Percentiles rank a stretch among this genome's conserved stretches.
Evolutionary conservation across 2,113 vertebrate genomes (phyloP).

Genomic region (Tragulus kanchil): DNA sequence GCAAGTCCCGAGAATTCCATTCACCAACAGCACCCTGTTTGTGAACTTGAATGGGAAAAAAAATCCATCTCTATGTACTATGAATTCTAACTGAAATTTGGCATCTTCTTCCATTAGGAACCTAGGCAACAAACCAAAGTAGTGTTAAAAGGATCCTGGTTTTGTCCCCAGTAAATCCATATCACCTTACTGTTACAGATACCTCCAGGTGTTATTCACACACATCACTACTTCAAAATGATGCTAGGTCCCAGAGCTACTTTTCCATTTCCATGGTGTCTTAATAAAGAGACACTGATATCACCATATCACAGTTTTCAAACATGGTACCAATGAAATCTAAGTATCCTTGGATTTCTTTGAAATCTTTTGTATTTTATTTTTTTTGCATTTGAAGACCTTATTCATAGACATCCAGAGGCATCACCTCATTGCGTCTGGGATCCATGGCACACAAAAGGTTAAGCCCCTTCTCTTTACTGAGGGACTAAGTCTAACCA

Average conservation of each 20-base stretch:
- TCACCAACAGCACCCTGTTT: neutral
- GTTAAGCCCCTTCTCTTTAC: neutral
- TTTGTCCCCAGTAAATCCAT: neutral
- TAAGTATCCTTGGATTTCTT: neutral
- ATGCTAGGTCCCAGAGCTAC: neutral
- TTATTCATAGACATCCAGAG: neutral
- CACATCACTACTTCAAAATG: neutral
- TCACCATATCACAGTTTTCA: neutral
- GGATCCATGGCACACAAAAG: neutral
- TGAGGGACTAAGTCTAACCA: neutral
- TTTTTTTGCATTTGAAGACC: neutral
- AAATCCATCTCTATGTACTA: neutral
- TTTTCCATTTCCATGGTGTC: constrained; percentile 6
- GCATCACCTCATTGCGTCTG: neutral
- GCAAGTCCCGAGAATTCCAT: neutral
- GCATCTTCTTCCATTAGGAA: constrained; percentile 24
- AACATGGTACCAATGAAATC: neutral
- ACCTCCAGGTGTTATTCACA: neutral
- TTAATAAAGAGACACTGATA: neutral
- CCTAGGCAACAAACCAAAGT: neutral
- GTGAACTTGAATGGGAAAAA: neutral
- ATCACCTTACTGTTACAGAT: neutral
- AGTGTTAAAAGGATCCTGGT: neutral
- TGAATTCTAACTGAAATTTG: neutral
- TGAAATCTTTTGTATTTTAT: neutral